Evolutionary conservation across 1,140 invertebrate genomes (phyloP).

Genomic region (Lordiphosa stackelbergi): DNA sequence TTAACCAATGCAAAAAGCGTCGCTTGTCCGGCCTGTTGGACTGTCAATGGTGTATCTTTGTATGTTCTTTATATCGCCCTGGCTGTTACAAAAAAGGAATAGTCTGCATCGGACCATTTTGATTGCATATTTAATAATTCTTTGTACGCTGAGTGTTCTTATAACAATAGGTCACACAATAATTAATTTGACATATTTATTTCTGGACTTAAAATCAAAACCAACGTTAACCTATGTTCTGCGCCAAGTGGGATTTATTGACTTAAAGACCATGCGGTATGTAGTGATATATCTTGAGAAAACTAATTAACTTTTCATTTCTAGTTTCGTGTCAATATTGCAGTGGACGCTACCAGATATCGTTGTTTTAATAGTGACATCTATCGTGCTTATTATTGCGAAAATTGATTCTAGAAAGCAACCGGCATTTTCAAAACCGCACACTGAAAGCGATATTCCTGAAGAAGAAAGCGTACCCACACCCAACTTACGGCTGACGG

Average conservation of each 20-base stretch:
- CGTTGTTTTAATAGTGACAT: slow-evolving; percentile 77
- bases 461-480: slow-evolving; percentile 60
- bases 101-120: neutral
- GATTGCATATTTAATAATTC: slow-evolving; percentile 18
- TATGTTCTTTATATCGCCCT: slow-evolving; percentile 48
- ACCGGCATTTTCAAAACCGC: slow-evolving; percentile 15
- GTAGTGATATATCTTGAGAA: neutral
- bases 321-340: slow-evolving; percentile 23
- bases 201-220: slow-evolving; percentile 4
- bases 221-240: slow-evolving; percentile 5
- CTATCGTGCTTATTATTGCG: slow-evolving; percentile 77
- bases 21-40: slow-evolving; percentile 34
- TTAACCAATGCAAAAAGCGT: slow-evolving; percentile 12
- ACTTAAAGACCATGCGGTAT: slow-evolving; percentile 39
- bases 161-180: slow-evolving; percentile 21
- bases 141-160: slow-evolving; percentile 14
- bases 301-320: neutral
- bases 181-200: slow-evolving; percentile 24
- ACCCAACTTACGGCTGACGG: slow-evolving; percentile 30
- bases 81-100: slow-evolving; percentile 33
- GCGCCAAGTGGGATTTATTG: slow-evolving; percentile 41
- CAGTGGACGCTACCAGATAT: slow-evolving; percentile 82
- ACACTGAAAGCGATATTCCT: slow-evolving; percentile 59
- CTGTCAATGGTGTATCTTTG: slow-evolving; percentile 41
- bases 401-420: slow-evolving; percentile 10